phyloP scores from a whole-genome alignment of 2,888 invertebrate genomes.

The Macrosoma leucophasiata region DNA sequence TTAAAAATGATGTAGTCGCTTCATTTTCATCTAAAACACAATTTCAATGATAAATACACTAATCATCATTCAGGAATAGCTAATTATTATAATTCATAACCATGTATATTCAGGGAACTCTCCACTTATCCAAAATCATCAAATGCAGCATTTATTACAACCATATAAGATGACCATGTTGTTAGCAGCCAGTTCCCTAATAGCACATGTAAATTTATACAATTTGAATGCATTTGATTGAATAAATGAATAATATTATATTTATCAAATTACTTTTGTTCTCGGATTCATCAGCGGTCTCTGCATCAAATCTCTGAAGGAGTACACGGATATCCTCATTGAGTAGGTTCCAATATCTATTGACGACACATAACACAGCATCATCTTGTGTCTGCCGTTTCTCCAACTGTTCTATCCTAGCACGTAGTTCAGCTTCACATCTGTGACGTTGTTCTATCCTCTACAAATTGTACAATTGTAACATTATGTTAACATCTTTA shows the following conservation, averaged over 20 bases:
- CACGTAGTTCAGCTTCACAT: conserved; percentile 90
- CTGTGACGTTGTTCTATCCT: conserved; percentile 94
- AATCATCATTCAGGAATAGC: too few species aligned
- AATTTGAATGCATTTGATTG: not conserved
- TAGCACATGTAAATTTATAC: too few species aligned
- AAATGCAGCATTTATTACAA: too few species aligned
- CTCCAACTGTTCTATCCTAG: conserved; percentile 94
- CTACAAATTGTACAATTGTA: conserved; percentile 54
- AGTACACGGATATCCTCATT: conserved; percentile 98
- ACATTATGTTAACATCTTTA: conserved; percentile 7
- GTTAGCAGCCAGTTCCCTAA: too few species aligned
- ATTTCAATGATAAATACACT: too few species aligned
- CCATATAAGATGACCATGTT: too few species aligned
- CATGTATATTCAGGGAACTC: too few species aligned
- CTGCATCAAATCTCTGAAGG: conserved; percentile 96
- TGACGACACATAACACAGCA: conserved; percentile 97
- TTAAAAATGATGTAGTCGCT: conserved; percentile 96
- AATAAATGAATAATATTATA: not conserved
- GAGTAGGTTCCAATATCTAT: conserved; percentile 96
- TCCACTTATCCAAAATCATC: too few species aligned
- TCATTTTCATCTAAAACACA: conserved; percentile 89
- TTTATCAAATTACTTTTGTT: conserved; percentile 84
- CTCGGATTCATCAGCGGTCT: conserved; percentile 96
- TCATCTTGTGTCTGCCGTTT: conserved; percentile 97
- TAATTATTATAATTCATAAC: too few species aligned